Conservation (phyloP, 2,113 vertebrate genomes). For the Genyomyrus donnyi region DNA sequence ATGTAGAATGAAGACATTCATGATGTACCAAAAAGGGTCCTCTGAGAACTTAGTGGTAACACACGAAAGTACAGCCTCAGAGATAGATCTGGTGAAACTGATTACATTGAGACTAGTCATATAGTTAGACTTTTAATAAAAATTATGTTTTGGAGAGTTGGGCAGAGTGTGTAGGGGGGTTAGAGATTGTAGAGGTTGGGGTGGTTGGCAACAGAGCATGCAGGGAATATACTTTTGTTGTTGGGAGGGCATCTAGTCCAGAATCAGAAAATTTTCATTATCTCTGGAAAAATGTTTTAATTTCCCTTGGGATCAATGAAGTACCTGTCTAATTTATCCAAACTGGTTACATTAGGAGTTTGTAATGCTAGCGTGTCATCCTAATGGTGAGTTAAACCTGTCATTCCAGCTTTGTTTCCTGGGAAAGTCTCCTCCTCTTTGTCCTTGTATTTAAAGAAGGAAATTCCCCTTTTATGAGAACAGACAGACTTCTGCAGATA, state of each 20-base stretch:
- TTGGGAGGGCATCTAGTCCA: not conserved
- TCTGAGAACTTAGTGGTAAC: not conserved
- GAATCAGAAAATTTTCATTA: not conserved
- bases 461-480: not conserved
- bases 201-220: no score
- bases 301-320: not conserved
- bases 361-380: not conserved
- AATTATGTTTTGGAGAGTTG: not conserved
- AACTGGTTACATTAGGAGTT: not conserved
- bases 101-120: not conserved
- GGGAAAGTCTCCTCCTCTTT: not conserved
- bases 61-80: not conserved
- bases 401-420: not conserved
- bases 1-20: no score
- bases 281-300: not conserved
- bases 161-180: not conserved
- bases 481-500: no score
- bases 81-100: not conserved
- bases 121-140: not conserved
- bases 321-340: not conserved
- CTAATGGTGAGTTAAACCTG: not conserved
- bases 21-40: not conserved
- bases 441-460: not conserved
- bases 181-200: not conserved
- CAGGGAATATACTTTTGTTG: not conserved